These are phyloP conservation scores for Conomelus anceps DNA, from an alignment of 2,888 invertebrate genomes.

Conservation along the genomic window DNA sequence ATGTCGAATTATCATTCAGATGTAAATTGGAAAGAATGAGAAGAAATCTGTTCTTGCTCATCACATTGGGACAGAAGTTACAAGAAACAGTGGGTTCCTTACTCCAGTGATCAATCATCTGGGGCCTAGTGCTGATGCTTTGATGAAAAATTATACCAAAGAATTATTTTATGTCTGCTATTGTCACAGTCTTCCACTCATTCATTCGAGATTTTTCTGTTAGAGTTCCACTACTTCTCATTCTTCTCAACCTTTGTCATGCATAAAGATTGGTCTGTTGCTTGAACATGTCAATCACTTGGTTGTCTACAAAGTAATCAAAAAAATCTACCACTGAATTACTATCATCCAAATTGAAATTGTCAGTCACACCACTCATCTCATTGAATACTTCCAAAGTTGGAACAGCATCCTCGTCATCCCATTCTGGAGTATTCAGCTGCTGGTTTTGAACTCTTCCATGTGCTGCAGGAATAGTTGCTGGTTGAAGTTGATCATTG, in stretches of 20 bases:
- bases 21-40: neutral
- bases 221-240: neutral
- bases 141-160: neutral
- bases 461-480: neutral
- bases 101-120: neutral
- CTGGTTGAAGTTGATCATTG: neutral
- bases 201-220: neutral
- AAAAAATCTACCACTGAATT: neutral
- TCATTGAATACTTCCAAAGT: neutral
- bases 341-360: neutral
- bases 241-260: neutral
- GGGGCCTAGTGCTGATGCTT: too few species aligned
- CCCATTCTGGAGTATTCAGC: neutral
- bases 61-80: too few species aligned
- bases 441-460: neutral
- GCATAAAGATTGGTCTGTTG: neutral
- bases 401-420: neutral
- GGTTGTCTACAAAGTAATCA: neutral
- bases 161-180: neutral
- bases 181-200: neutral
- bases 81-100: neutral
- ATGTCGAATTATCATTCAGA: slow-evolving; percentile 7
- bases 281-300: neutral
- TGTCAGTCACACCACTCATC: neutral
- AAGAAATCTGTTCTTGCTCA: too few species aligned